Evolutionary conservation across 1,140 invertebrate genomes (phyloP).

Genomic region (Cyclargus thomasi): DNA sequence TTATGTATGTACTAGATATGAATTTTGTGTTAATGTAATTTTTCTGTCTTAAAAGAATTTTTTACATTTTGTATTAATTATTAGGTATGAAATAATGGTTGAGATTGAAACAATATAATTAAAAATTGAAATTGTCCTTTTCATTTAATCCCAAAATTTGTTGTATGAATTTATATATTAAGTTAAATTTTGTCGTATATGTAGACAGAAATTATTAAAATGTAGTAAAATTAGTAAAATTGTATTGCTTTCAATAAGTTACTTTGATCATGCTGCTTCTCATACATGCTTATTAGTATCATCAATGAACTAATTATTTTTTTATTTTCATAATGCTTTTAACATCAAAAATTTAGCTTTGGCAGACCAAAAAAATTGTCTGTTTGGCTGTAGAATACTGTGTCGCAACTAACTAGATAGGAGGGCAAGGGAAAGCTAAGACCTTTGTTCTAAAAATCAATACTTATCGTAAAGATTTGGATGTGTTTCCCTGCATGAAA

Average conservation of each 20-base stretch:
- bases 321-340: too few relatives aligned
- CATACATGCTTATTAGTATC: not conserved
- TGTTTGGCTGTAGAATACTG: too few relatives aligned
- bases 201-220: not conserved
- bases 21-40: conserved; percentile 49
- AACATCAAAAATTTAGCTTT: too few relatives aligned
- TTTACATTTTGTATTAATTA: conserved; percentile 65
- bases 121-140: conserved; percentile 14
- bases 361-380: too few relatives aligned
- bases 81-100: conserved; percentile 56
- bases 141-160: conserved; percentile 4
- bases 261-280: conserved; percentile 4
- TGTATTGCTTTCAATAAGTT: not conserved
- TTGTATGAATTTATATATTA: not conserved
- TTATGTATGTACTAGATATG: conserved; percentile 42
- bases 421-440: too few relatives aligned
- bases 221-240: not conserved
- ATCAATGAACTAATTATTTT: too few relatives aligned
- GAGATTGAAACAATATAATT: conserved; percentile 67
- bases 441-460: too few relatives aligned
- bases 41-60: conserved; percentile 52
- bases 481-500: too few relatives aligned
- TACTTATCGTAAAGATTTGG: too few relatives aligned
- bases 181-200: not conserved
- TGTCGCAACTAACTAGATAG: too few relatives aligned